phyloP scores from a whole-genome alignment of 2,797 vertebrate species.

The Nannoperca obscura region DNA sequence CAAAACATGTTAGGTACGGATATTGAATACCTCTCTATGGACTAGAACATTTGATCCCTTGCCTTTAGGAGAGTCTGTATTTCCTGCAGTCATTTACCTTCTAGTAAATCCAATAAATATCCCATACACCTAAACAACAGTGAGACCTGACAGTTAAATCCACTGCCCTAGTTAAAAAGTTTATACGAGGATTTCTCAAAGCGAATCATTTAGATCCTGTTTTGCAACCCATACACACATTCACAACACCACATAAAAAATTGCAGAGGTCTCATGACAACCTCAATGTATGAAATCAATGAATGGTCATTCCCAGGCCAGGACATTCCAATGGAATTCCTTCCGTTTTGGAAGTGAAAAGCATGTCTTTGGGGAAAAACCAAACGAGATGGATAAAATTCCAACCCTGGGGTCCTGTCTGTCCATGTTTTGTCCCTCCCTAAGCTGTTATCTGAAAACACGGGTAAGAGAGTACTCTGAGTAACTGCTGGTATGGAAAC shows the following conservation, averaged over 20 bases:
- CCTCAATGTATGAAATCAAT: slow-evolving; percentile 29
- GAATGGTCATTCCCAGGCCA: slow-evolving; percentile 16
- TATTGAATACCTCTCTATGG: slow-evolving; percentile 53
- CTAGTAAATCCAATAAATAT: slow-evolving; percentile 70
- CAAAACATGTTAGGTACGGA: slow-evolving; percentile 51
- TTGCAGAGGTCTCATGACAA: slow-evolving; percentile 19
- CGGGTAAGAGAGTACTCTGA: slow-evolving; percentile 53
- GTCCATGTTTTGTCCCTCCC: slow-evolving; percentile 54
- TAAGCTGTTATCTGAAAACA: slow-evolving; percentile 62
- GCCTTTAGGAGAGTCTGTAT: slow-evolving; percentile 55
- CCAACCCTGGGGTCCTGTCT: slow-evolving; percentile 63
- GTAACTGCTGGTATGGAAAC: slow-evolving; percentile 58
- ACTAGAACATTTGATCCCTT: slow-evolving; percentile 49
- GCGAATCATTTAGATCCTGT: slow-evolving; percentile 12
- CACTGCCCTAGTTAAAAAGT: background rate
- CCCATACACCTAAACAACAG: slow-evolving; percentile 14
- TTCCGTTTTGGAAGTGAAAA: slow-evolving; percentile 37
- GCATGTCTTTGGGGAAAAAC: slow-evolving; percentile 50
- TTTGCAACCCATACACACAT: slow-evolving; percentile 35
- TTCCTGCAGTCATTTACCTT: slow-evolving; percentile 61
- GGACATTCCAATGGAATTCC: slow-evolving; percentile 62
- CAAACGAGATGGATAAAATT: slow-evolving; percentile 68
- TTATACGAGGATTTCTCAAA: slow-evolving; percentile 17
- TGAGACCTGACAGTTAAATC: slow-evolving; percentile 11
- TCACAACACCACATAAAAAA: slow-evolving; percentile 19